These are phyloP conservation scores for Castor canadensis DNA, from an alignment of 2,113 vertebrate species.

Conservation along the genomic window DNA sequence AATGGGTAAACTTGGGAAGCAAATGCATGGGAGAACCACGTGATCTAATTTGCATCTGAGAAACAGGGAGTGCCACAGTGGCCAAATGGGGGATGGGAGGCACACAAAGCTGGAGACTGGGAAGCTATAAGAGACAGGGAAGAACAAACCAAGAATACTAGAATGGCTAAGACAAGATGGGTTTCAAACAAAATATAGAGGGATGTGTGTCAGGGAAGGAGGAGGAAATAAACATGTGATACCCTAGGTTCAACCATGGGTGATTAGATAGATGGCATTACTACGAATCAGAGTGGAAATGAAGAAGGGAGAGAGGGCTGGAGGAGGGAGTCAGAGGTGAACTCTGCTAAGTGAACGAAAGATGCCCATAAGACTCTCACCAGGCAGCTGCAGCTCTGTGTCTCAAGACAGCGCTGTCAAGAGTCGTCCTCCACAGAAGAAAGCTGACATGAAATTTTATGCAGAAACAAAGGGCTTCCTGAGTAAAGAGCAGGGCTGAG, in stretches of 20 bases:
- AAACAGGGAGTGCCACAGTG: too few relatives aligned
- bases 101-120: background rate
- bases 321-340: background rate
- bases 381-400: background rate
- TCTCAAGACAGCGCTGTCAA: background rate
- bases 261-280: too few relatives aligned
- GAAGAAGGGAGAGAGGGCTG: too few relatives aligned
- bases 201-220: background rate
- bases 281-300: too few relatives aligned
- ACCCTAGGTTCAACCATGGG: background rate
- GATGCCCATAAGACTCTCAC: background rate
- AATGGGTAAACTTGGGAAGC: background rate
- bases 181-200: background rate
- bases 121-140: background rate
- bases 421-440: too few relatives aligned
- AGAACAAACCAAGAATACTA: too few relatives aligned
- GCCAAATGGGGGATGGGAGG: too few relatives aligned
- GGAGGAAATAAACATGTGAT: too few relatives aligned
- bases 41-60: too few relatives aligned
- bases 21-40: too few relatives aligned
- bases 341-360: too few relatives aligned
- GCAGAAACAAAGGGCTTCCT: background rate
- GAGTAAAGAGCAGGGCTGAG: background rate
- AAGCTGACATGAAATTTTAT: accelerated
- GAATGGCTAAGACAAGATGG: background rate